These are phyloP conservation scores for Procambarus clarkii DNA, from an alignment of 1,140 invertebrate genomes.

Conservation along the genomic window DNA sequence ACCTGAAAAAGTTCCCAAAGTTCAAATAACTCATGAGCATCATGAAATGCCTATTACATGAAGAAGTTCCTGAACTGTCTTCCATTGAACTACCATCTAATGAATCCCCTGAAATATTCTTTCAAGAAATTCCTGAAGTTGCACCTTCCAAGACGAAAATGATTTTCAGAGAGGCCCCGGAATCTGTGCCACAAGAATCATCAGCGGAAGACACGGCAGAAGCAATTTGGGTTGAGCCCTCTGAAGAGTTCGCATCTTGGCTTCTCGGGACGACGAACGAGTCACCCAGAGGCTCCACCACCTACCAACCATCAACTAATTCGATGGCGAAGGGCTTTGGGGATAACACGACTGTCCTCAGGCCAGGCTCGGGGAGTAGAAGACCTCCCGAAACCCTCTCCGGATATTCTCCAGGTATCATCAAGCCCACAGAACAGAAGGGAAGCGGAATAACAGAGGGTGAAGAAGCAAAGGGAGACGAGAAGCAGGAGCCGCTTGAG, in stretches of 20 bases:
- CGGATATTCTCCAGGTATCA: too few relatives aligned
- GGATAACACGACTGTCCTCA: conserved; percentile 29
- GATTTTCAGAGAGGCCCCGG: background rate
- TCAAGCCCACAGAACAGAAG: background rate
- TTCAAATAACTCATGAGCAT: too few relatives aligned
- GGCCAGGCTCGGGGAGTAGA: background rate
- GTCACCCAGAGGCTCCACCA: background rate
- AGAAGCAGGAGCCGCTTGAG: background rate
- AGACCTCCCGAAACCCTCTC: too few relatives aligned
- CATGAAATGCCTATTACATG: too few relatives aligned
- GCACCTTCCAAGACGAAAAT: background rate
- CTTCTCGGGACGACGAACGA: background rate
- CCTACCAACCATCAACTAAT: background rate
- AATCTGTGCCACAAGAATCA: background rate
- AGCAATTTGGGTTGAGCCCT: background rate
- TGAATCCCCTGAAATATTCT: background rate
- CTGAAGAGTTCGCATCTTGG: background rate
- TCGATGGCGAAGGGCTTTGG: conserved; percentile 30
- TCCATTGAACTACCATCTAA: too few relatives aligned
- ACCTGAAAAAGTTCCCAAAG: background rate
- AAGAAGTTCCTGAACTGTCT: too few relatives aligned
- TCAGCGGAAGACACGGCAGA: too few relatives aligned
- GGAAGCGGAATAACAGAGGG: background rate
- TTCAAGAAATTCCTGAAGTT: background rate
- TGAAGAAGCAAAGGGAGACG: background rate